Conservation (phyloP, 2,113 vertebrate species). For the Osmerus eperlanus region DNA sequence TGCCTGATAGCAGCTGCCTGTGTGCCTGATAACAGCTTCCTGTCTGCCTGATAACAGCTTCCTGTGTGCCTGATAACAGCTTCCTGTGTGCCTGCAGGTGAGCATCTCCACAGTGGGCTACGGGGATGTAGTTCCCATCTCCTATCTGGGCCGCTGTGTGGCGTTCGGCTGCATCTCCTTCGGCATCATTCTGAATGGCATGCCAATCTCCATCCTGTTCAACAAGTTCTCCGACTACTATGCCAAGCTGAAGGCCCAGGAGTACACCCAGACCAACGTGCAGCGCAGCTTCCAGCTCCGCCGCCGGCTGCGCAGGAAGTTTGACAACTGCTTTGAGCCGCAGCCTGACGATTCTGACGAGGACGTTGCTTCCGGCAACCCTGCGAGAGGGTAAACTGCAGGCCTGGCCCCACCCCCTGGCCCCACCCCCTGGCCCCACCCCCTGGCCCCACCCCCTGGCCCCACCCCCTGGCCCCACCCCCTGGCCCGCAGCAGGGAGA, state of each 20-base stretch:
- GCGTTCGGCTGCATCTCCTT: slow-evolving; percentile 89
- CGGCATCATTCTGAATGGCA: slow-evolving; percentile 88
- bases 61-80: not conserved
- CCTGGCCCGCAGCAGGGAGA: slow-evolving; percentile 31
- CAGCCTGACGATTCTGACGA: slow-evolving; percentile 53
- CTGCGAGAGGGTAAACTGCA: slow-evolving; percentile 32
- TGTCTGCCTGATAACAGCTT: not conserved
- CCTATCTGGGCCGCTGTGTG: slow-evolving; percentile 79
- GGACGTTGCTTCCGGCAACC: slow-evolving; percentile 42
- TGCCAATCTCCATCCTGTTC: slow-evolving; percentile 84
- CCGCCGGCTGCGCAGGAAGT: slow-evolving; percentile 66
- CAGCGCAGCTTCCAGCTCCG: slow-evolving; percentile 69
- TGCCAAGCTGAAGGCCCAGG: slow-evolving; percentile 81
- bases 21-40: no score
- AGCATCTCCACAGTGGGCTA: slow-evolving; percentile 92
- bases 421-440: slow-evolving; percentile 9
- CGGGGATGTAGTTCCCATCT: slow-evolving; percentile 82
- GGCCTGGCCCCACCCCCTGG: slow-evolving; percentile 1
- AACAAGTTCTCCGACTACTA: slow-evolving; percentile 83
- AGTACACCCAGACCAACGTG: slow-evolving; percentile 64
- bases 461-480: slow-evolving; percentile 17
- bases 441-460: slow-evolving; percentile 26
- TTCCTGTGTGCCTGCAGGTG: slow-evolving; percentile 67
- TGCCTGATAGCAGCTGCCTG: no score
- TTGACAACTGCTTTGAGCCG: slow-evolving; percentile 54